phyloP scores from a whole-genome alignment of 2,797 vertebrate species.

The Acanthornis magna region DNA sequence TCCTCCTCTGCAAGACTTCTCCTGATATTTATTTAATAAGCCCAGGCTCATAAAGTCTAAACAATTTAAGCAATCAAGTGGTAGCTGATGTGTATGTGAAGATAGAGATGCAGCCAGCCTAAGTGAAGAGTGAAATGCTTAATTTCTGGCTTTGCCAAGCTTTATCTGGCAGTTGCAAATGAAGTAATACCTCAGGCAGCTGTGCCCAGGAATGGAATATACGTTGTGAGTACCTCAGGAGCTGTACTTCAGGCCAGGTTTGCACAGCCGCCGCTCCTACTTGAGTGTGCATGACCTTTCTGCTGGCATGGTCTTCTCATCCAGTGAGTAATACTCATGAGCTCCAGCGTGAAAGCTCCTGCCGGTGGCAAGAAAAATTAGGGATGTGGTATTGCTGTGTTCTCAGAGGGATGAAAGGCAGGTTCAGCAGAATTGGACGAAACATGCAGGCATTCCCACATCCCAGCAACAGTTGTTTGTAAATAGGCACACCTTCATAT shows the following conservation, averaged over 20 bases:
- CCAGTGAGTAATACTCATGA: not conserved
- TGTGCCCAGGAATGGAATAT: not conserved
- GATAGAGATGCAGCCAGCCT: constrained; percentile 3
- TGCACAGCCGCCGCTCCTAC: not conserved
- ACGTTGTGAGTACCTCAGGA: not conserved
- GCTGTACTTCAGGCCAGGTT: not conserved
- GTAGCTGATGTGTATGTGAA: constrained; percentile 24
- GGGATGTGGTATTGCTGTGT: not conserved
- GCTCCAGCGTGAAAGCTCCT: not conserved
- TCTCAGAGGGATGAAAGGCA: not conserved
- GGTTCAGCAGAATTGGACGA: not conserved
- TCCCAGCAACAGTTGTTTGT: not conserved
- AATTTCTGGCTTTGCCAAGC: not conserved
- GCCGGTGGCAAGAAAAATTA: not conserved
- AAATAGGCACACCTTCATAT: not conserved
- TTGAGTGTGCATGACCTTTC: not conserved
- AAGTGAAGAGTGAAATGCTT: not conserved
- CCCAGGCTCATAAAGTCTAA: constrained; percentile 25
- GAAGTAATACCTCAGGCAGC: not conserved
- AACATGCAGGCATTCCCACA: not conserved
- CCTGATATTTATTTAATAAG: constrained; percentile 56
- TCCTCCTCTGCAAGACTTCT: constrained; percentile 37
- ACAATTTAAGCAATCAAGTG: constrained; percentile 11
- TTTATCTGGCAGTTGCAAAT: not conserved
- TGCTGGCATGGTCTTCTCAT: not conserved